phyloP scores from a whole-genome alignment of 2,797 vertebrate genomes.

The Setipinna tenuifilis region DNA sequence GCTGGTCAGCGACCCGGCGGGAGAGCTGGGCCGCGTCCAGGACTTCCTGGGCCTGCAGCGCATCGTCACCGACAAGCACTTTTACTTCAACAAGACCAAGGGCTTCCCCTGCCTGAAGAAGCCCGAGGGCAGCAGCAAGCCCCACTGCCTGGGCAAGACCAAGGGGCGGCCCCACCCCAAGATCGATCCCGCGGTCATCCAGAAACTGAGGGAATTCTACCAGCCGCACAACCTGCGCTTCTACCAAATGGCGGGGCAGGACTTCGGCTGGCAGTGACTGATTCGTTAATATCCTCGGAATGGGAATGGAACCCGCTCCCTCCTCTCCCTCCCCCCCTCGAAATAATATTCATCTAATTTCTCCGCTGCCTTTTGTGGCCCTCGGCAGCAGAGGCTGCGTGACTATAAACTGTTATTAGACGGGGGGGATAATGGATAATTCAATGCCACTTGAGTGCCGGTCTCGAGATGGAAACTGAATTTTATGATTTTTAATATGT shows the following conservation, averaged over 20 bases:
- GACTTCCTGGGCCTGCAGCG: slow-evolving; percentile 82
- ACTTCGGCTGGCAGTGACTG: slow-evolving; percentile 82
- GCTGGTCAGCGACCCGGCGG: slow-evolving; percentile 79
- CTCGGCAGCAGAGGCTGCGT: neutral
- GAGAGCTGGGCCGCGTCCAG: slow-evolving; percentile 80
- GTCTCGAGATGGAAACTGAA: slow-evolving; percentile 14
- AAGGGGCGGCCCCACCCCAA: slow-evolving; percentile 78
- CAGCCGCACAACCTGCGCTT: slow-evolving; percentile 78
- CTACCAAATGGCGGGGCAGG: slow-evolving; percentile 78
- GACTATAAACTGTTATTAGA: slow-evolving; percentile 23
- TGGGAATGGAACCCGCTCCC: too few species aligned
- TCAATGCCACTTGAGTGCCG: slow-evolving; percentile 17
- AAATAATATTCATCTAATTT: slow-evolving; percentile 17
- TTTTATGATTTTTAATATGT: slow-evolving; percentile 23
- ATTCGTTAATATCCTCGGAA: slow-evolving; percentile 21
- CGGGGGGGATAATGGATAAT: slow-evolving; percentile 14
- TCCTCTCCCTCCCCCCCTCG: neutral
- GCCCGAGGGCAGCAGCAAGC: slow-evolving; percentile 80
- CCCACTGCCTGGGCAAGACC: slow-evolving; percentile 81
- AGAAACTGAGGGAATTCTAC: slow-evolving; percentile 79
- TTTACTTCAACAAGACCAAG: slow-evolving; percentile 86
- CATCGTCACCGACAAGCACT: slow-evolving; percentile 83
- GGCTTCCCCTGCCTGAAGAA: slow-evolving; percentile 85
- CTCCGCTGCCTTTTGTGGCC: neutral
- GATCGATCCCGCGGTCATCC: slow-evolving; percentile 72